Evolutionary conservation across 1,140 invertebrate genomes (phyloP).

Genomic region (Drosophila sp.): DNA sequence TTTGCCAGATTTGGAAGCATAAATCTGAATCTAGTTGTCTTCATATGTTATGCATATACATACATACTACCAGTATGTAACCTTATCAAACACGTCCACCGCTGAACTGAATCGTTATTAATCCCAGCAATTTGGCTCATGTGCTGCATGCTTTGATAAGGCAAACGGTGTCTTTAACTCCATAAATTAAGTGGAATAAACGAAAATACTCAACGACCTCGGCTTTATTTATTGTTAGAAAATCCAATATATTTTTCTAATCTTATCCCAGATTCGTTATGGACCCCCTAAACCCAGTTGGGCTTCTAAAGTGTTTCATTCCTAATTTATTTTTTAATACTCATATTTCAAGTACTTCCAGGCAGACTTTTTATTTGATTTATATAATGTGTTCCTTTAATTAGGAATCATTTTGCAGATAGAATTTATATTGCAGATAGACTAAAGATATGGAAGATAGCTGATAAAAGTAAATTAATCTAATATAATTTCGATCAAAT

Average conservation of each 20-base stretch:
- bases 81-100: constrained; percentile 8
- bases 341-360: background rate
- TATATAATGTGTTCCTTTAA: too few relatives aligned
- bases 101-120: constrained; percentile 21
- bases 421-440: too few relatives aligned
- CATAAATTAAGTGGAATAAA: constrained; percentile 38
- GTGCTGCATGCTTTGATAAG: constrained; percentile 23
- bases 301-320: constrained; percentile 1
- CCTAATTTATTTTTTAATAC: constrained; percentile 37
- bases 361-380: too few relatives aligned
- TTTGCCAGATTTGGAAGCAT: background rate
- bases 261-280: constrained; percentile 56
- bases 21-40: constrained; percentile 8
- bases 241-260: constrained; percentile 52
- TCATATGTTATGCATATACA: constrained; percentile 1
- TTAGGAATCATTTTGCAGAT: too few relatives aligned
- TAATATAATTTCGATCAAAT: too few relatives aligned
- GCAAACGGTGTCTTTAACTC: constrained; percentile 44
- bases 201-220: constrained; percentile 1
- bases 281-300: background rate
- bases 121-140: constrained; percentile 12
- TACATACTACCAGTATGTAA: constrained; percentile 1
- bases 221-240: constrained; percentile 61
- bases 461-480: too few relatives aligned
- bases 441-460: too few relatives aligned